Base-by-base conservation (phyloP, 2,797 vertebrate genomes). In the Fistularia commersonii region DNA sequence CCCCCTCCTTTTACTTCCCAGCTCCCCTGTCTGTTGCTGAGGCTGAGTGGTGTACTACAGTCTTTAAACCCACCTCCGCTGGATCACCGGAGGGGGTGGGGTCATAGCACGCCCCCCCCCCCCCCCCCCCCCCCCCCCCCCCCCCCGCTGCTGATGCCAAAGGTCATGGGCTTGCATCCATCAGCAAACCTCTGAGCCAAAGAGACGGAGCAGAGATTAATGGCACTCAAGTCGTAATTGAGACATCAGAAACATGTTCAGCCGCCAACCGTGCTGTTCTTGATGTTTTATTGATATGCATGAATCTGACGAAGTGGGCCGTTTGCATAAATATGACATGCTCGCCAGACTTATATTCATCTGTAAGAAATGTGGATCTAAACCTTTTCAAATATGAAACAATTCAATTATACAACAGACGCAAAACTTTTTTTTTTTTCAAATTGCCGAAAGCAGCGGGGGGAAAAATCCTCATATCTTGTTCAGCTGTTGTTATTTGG, bases 261-360 rank as follows among this genome's bases (percentile, higher is more conserved):
- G 57, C 64, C 36, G 65, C 58, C 62, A 64, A 34, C 52, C 12
- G 32, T 8, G n/a, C 64, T 7, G 47, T 70, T 68, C 63, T 68
- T 51, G 54, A 86, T 81, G 74, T 84, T 88, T 85, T 82, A 84
- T 86, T 82, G 80, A 82, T 85, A 58, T 35, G 55, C 69, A 12
- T 44, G 66, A 83, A 71, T 72, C 53, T 12, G 61, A 57, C 48
- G 11, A 79, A 81, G 82, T 77, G 61, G 66, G 61, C 58, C 46
- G 1, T 52, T 68, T 62, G 67, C 59, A 57, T 60, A 51, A 72
- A 82, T 77, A 45, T 47, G 64, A 46, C 42, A 9, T 36, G 56
- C 56, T 55, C 60, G 6, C 47, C 46, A 40, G 44, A 55, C 2
- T 46, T 43, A 48, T 45, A 45, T 71, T 76, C 69, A 14, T 11